These are phyloP conservation scores for Drosophila diplacantha DNA, from an alignment of 2,888 invertebrate species.

Conservation along the genomic window DNA sequence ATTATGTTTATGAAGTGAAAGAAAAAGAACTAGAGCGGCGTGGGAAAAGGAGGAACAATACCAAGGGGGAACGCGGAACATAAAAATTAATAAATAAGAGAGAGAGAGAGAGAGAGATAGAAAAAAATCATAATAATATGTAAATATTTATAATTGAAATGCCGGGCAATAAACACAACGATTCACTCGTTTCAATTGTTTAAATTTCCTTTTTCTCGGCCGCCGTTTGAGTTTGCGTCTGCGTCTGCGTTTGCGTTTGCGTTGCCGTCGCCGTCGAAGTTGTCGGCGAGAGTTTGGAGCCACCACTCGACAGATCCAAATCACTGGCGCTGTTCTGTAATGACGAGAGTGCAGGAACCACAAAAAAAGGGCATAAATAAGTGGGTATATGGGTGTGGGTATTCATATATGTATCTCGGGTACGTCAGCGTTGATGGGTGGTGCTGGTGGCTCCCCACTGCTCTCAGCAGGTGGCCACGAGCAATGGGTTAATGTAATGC, in stretches of 20 bases:
- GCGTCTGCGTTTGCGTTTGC: constrained; percentile 8
- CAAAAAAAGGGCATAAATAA: not conserved
- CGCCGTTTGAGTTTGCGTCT: constrained; percentile 17
- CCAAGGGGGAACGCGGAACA: not conserved
- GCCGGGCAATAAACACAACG: constrained; percentile 35
- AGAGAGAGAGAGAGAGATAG: not conserved
- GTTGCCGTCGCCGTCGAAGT: constrained; percentile 20
- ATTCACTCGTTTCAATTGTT: constrained; percentile 5
- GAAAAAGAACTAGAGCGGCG: constrained; percentile 11
- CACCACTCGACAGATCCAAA: constrained; percentile 52
- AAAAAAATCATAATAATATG: constrained; percentile 28
- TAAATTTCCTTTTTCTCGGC: constrained; percentile 54
- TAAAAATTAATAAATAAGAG: constrained; percentile 35
- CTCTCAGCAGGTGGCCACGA: not conserved
- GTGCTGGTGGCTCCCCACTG: not conserved
- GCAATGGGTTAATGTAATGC: constrained; percentile 3
- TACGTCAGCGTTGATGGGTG: not conserved
- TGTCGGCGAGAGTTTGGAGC: constrained; percentile 27
- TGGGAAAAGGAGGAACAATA: constrained; percentile 15
- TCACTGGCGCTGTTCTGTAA: constrained; percentile 72
- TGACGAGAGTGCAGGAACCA: constrained; percentile 19
- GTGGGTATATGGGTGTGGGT: not conserved
- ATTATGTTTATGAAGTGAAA: constrained; percentile 22
- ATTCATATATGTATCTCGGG: not conserved
- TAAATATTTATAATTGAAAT: constrained; percentile 40